A percentile compares a stretch with the other conserved stretches of the same genome.
phyloP scores from a whole-genome alignment of 2,888 invertebrate species.

The Patella ulyssiponensis region DNA sequence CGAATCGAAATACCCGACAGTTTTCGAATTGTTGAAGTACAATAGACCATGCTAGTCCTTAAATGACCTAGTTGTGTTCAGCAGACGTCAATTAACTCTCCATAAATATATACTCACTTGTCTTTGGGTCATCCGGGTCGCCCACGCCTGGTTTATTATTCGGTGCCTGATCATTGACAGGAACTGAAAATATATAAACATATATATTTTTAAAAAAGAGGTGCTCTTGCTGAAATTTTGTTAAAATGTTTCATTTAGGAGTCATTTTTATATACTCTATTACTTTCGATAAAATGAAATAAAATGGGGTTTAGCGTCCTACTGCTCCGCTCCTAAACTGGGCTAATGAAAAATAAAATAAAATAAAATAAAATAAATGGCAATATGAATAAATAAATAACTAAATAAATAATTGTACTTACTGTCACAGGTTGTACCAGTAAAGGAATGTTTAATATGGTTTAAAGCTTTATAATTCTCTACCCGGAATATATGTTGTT shows the following conservation, averaged over 20 bases:
- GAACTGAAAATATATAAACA: not conserved
- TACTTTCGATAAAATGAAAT: too few relatives aligned
- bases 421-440: slow-evolving; percentile 51
- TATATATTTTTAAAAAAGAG: too few relatives aligned
- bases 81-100: too few relatives aligned
- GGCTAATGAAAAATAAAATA: not conserved
- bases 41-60: too few relatives aligned
- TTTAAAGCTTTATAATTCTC: slow-evolving; percentile 48
- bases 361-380: slow-evolving; percentile 8
- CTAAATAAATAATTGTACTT: slow-evolving; percentile 14
- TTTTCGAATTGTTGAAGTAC: too few relatives aligned
- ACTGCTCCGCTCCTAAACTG: too few relatives aligned
- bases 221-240: too few relatives aligned
- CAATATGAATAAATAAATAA: not conserved
- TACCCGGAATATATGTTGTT: slow-evolving; percentile 51
- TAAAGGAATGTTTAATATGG: slow-evolving; percentile 46
- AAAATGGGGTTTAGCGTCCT: too few relatives aligned
- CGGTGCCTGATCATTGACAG: not conserved
- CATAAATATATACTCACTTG: not conserved
- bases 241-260: too few relatives aligned
- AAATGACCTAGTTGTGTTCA: too few relatives aligned
- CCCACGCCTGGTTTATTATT: not conserved
- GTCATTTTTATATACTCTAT: too few relatives aligned
- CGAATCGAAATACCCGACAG: too few relatives aligned
- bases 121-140: not conserved